Evolutionary conservation across 2,888 invertebrate genomes (phyloP).

Genomic region (Andrena chrysosceles): DNA sequence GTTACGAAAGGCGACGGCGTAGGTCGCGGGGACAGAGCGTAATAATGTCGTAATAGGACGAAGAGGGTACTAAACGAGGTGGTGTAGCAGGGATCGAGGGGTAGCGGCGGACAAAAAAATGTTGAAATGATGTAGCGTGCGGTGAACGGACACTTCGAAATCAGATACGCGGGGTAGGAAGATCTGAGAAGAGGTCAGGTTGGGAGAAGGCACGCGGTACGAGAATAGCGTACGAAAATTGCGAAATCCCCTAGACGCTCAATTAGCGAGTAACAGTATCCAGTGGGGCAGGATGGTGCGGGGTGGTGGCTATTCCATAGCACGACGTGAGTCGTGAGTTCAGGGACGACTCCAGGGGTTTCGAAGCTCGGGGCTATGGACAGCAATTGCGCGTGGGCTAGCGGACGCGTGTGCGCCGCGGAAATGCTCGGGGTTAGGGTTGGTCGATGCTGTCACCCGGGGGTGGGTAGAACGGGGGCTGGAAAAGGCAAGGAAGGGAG

Average conservation of each 20-base stretch:
- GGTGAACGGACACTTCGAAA: not conserved
- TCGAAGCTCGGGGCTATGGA: constrained; percentile 39
- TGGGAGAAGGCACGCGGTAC: not conserved
- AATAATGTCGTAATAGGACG: not conserved
- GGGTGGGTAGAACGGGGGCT: constrained; percentile 7
- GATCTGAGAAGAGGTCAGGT: not conserved
- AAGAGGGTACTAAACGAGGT: not conserved
- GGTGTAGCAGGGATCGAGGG: not conserved
- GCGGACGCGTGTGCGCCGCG: constrained; percentile 36
- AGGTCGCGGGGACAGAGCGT: not conserved
- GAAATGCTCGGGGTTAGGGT: constrained; percentile 17
- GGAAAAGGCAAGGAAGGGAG: constrained; percentile 19
- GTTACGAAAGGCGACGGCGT: not conserved
- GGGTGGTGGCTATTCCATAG: constrained; percentile 23
- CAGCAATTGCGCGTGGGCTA: constrained; percentile 34
- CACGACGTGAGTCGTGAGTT: constrained; percentile 14
- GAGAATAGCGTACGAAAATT: constrained; percentile 64
- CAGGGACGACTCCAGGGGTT: constrained; percentile 18
- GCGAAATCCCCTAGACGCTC: constrained; percentile 75
- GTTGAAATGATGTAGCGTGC: not conserved
- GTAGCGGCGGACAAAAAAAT: not conserved
- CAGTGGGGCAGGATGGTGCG: constrained; percentile 13
- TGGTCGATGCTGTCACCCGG: constrained; percentile 25
- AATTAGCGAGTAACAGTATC: constrained; percentile 76
- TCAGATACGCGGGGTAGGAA: constrained; percentile 19